Base-by-base conservation (phyloP, 1,140 invertebrate species). In the Schlechtendalia chinensis region DNA sequence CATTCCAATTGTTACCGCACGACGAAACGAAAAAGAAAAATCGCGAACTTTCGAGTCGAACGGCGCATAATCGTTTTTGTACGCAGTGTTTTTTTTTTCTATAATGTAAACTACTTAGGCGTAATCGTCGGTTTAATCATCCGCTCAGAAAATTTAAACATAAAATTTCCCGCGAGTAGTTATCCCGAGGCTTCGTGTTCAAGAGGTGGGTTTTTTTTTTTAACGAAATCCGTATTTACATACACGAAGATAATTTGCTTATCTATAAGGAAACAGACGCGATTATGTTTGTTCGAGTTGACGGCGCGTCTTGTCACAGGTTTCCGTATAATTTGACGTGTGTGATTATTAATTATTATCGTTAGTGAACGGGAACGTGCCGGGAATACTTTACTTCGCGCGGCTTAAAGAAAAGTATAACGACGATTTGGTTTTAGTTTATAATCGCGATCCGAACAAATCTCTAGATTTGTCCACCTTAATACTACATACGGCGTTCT, bases 311-410 rank as follows among this genome's bases (percentile, higher is more conserved):
- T 45, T 67, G n/a, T 16, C 17, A 65, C 29, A 32, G 19, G 27
- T 65, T 10, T 67, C 32, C 0, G 32, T 45, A 45, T 29, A 45
- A 65, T 19, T 39, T 65, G 63, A 67, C 32, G 63, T 67, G 63
- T 67, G 63, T 67, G 61, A 65, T 67, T 39, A 67, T 67, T 67
- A 67, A 67, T 67, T 65, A 39, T 39, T n/a, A n/a, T n/a, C 19
- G 11, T 39, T 16, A 45, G 19, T 45, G 17, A 65, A 32, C 10
- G 19, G 22, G 12, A 67, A 67, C 63, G 63, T 67, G 32, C 63
- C 22, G 19, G 19, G 32, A 67, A 67, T 45, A 22, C 29, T 12
- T 39, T 45, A 45, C 32, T n/a, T 65, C 1, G n/a, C 4, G n/a
- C 16, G 59, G 59, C 22, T 45, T 67, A 22, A 32, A 67, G 17